Evolutionary conservation across 2,888 invertebrate genomes (phyloP).

Genomic region (Muschampia plurimacula): DNA sequence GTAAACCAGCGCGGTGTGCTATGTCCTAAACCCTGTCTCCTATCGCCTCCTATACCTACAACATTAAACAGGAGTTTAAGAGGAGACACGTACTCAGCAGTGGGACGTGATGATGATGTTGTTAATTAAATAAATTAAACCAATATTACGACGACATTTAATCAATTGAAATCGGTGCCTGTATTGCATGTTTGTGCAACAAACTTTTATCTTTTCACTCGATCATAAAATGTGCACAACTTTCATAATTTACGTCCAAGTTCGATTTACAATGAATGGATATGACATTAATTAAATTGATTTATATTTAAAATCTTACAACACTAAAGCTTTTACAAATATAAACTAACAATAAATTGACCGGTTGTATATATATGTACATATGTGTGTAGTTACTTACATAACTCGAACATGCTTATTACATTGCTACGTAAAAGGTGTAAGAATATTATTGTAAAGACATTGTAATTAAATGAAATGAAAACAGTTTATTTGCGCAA

Average conservation of each 20-base stretch:
- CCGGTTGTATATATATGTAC: not conserved
- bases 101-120: too few species aligned
- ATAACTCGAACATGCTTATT: constrained; percentile 29
- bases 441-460: too few species aligned
- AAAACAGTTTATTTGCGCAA: too few species aligned
- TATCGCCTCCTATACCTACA: too few species aligned
- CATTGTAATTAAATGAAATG: too few species aligned
- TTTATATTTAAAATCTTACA: constrained; percentile 48
- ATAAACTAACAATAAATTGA: constrained; percentile 42
- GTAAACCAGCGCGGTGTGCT: too few species aligned
- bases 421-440: not conserved
- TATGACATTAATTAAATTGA: constrained; percentile 47
- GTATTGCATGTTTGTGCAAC: not conserved
- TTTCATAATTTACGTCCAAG: constrained; percentile 1
- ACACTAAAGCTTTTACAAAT: constrained; percentile 35
- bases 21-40: too few species aligned
- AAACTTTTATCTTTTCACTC: constrained; percentile 2
- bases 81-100: too few species aligned
- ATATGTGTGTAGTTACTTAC: not conserved
- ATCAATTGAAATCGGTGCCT: not conserved
- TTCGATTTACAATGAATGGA: constrained; percentile 43
- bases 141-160: too few species aligned
- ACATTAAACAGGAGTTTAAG: too few species aligned
- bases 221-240: not conserved
- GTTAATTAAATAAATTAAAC: too few species aligned